phyloP scores from a whole-genome alignment of 2,797 vertebrate genomes.

The Neopelma chrysocephalum region DNA sequence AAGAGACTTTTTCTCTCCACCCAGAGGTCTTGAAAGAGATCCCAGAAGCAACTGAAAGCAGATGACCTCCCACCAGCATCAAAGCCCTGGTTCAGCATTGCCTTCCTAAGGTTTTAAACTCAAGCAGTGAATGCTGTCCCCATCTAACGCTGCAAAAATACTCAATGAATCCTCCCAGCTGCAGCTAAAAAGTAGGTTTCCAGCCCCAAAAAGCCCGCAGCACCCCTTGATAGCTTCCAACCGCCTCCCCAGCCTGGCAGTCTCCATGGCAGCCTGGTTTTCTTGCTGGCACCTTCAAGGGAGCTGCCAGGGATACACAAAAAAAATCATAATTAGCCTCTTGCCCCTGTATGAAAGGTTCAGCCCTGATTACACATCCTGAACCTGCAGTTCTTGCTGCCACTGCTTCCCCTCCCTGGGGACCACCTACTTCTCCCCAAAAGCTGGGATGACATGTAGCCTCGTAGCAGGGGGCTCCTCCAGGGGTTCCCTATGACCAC shows the following conservation, averaged over 20 bases:
- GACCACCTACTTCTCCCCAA: background rate
- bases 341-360: background rate
- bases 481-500: background rate
- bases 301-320: background rate
- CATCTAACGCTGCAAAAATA: background rate
- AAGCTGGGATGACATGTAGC: fast-evolving
- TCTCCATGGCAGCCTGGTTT: slow-evolving; percentile 14
- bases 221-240: background rate
- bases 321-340: background rate
- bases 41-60: background rate
- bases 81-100: background rate
- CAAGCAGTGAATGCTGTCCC: background rate
- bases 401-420: fast-evolving
- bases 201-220: background rate
- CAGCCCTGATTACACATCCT: background rate
- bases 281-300: background rate
- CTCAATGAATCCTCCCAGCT: background rate
- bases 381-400: background rate
- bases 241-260: background rate
- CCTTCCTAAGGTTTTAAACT: background rate
- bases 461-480: background rate
- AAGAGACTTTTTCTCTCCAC: background rate
- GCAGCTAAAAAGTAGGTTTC: slow-evolving; percentile 1
- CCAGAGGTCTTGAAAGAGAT: background rate
- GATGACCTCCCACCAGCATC: background rate